Base-by-base conservation (phyloP, 1,140 invertebrate genomes). In the Bilobella aurantiaca region DNA sequence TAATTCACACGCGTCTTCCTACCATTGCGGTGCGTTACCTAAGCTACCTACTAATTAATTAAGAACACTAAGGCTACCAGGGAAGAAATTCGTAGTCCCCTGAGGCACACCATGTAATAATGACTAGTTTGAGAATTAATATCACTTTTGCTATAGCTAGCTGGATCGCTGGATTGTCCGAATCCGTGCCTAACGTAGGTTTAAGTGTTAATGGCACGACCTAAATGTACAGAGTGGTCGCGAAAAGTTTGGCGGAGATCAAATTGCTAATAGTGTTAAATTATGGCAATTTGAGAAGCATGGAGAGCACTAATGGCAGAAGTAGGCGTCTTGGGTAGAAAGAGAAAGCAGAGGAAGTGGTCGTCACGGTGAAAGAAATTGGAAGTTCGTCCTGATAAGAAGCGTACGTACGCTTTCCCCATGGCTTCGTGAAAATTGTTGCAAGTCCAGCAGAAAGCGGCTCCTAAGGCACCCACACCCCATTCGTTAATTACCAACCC, bases 391-490 rank as follows among this genome's bases (percentile, higher is more conserved):
- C 12, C 25, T 53, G 49, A 23, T 53, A 23, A 12, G 14, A 23
- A 53, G 5, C 30, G 5, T 58, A 14, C 27, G 25, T 25, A 3
- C 57, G 25, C 25, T 58, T 58, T 58, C 57, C 57, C 57, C 57
- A 58, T 28, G 57, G 57, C 28, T 58, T 58, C 12, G 57, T 29
- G 21, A 58, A 58, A 28, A 58, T 28, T 12, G 8, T 58, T 23
- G 25, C 57, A 58, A 31, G 5, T 29, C 57, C 57, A 58, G 57
- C 57, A 58, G 57, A 58, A 58, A 58, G 25, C 14, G 21, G 29
- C 30, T 58, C 57, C 57, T 58, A 31, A 58, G 29, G 23, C 49
- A 12, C 8, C 5, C 12, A 53, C 3, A 14, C 14, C 14, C 5
- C 14, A 23, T 12, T 16, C 5, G 49, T 53, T 8, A 53, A 23